These are phyloP conservation scores for Acanthurus tractus DNA, from an alignment of 2,797 vertebrate genomes.

Conservation along the genomic window DNA sequence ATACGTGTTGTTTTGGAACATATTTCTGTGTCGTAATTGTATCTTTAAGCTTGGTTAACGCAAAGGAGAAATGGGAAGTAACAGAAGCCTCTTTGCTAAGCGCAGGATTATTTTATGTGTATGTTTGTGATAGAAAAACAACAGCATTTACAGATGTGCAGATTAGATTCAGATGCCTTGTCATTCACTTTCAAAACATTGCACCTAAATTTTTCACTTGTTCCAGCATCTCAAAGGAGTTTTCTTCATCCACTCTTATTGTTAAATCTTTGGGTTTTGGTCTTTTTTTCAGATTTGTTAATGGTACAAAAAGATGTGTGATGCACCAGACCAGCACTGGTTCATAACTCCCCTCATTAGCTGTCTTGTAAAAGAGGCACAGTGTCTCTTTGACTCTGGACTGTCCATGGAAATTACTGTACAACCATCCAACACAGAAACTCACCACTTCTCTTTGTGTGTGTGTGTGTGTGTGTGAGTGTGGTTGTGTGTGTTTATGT, in stretches of 20 bases:
- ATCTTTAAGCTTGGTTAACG: no score
- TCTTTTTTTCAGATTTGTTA: neutral
- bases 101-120: neutral
- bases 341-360: constrained; percentile 28
- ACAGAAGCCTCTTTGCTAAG: neutral
- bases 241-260: neutral
- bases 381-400: constrained; percentile 5
- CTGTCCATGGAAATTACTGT: constrained; percentile 5
- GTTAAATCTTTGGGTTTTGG: neutral
- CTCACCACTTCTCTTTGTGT: neutral
- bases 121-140: neutral
- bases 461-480: constrained; percentile 33
- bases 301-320: neutral
- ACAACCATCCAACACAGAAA: constrained; percentile 3
- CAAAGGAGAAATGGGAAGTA: no score
- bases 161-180: neutral
- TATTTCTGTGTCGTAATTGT: no score
- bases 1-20: neutral
- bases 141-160: no score
- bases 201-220: neutral
- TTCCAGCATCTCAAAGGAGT: neutral
- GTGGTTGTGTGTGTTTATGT: constrained; percentile 13
- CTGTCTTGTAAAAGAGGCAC: constrained; percentile 7
- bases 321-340: neutral
- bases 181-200: neutral